Evolutionary conservation across 1,140 invertebrate genomes (phyloP), one percentile per base, ranked within the genome.

Genomic region (Lethrus apterus): DNA sequence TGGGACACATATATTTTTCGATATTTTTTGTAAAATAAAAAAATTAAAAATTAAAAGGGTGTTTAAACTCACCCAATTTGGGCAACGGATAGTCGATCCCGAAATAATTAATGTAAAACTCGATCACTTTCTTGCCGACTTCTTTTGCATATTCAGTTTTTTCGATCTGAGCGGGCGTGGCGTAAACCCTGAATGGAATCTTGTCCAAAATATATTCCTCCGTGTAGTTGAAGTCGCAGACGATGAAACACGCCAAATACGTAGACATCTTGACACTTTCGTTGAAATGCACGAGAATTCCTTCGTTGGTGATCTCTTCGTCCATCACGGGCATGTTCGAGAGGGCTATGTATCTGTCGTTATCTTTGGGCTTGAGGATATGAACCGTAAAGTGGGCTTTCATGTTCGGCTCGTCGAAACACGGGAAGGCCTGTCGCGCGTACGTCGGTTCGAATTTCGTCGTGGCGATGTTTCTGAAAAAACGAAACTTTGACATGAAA

Each of bases 391-490:
- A 98, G 47, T 80, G 81, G 0, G 93, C 89, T 71, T 98, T 98
- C 56, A 95, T 83, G 23, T 81, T 76, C 0, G 95, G 94, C 64
- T 98, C 94, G 69, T 98, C 95, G 64, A 95, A 95, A 65, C 93
- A 96, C 0, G 94, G 93, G 61, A 94, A 97, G 0, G 87, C 86
- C 65, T 83, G 76, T 19, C 93, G 77, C 0, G 93, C 93, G 72
- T 93, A 90, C 1, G 89, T 95, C 1, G 93, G 86, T 61, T 97
- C 86, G 62, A 98, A 93, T 68, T 97, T 94, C 1, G 89, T 86
- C 1, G 87, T 87, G 7, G 88, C 89, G 51, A 95, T 81, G 45
- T 69, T 75, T 59, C 89, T 93, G 58, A 54, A 57, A 51, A 32
- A 50, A 50, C 14, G 7, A 21, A 62, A 26, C n/a, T 26, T 29